These are phyloP conservation scores for Parascotia fuliginaria DNA, from an alignment of 2,888 invertebrate species.

Conservation along the genomic window DNA sequence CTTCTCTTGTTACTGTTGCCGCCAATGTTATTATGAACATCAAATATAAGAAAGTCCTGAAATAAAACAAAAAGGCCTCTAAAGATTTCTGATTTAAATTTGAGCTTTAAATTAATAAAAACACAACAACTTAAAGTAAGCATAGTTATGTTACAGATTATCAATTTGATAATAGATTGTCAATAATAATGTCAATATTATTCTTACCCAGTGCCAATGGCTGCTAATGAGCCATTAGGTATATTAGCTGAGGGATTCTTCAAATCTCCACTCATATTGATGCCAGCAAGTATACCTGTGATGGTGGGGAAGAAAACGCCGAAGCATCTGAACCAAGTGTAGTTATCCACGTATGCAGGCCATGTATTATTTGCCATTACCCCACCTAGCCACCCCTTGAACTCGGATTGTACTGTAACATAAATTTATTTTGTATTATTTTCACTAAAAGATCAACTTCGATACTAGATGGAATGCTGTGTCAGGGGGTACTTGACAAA, in stretches of 20 bases:
- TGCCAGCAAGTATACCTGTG: conserved; percentile 98
- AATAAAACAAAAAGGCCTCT: conserved; percentile 41
- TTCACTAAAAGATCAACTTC: too few species aligned
- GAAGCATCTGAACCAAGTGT: conserved; percentile 98
- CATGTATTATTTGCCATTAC: conserved; percentile 93
- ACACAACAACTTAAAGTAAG: too few species aligned
- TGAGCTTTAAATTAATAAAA: too few species aligned
- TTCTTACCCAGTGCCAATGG: conserved; percentile 93
- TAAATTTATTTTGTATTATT: neutral
- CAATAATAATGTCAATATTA: neutral
- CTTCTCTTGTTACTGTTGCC: conserved; percentile 91
- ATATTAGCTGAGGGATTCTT: conserved; percentile 96
- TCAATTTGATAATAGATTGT: neutral
- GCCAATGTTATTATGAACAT: conserved; percentile 96
- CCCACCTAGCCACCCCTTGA: conserved; percentile 93
- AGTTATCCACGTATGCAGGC: conserved; percentile 91
- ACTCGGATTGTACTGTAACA: conserved; percentile 81
- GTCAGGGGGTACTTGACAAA: too few species aligned
- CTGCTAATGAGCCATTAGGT: conserved; percentile 97
- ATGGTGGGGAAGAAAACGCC: conserved; percentile 99
- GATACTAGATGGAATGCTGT: too few species aligned
- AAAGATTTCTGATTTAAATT: too few species aligned
- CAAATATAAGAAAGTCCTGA: conserved; percentile 94
- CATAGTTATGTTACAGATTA: too few species aligned
- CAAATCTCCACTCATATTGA: conserved; percentile 99